phyloP scores from a whole-genome alignment of 2,113 vertebrate species.

The Eira barbara region DNA sequence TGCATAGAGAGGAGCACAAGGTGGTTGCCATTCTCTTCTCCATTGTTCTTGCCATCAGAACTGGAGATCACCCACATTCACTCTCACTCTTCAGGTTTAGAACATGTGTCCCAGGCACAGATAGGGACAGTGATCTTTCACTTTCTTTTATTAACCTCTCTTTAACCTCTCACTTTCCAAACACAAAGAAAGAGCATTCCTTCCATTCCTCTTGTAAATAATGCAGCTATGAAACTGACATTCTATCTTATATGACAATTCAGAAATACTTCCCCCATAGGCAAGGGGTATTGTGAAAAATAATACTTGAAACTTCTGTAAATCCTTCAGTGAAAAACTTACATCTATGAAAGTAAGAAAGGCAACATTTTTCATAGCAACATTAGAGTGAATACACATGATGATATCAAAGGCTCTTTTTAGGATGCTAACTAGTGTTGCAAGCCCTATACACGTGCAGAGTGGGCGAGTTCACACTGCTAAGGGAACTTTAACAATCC shows the following conservation, averaged over 20 bases:
- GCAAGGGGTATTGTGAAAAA: not conserved
- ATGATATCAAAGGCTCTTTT: slow-evolving; percentile 24
- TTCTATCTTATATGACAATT: not conserved
- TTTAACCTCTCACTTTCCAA: not conserved
- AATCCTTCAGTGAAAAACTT: not conserved
- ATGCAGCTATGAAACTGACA: not conserved
- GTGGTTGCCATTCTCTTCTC: not conserved
- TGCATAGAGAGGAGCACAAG: not conserved
- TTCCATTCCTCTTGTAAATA: not conserved
- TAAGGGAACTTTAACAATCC: slow-evolving; percentile 27
- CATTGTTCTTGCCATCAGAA: not conserved
- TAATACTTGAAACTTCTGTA: not conserved
- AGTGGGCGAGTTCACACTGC: not conserved
- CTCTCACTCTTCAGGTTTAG: not conserved
- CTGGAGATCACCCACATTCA: not conserved
- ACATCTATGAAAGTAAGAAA: slow-evolving; percentile 11
- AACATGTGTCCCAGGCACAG: not conserved
- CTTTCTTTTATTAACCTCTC: not conserved
- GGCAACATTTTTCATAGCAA: slow-evolving; percentile 5
- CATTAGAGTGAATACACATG: not conserved
- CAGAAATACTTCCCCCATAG: not conserved
- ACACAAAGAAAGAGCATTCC: not conserved
- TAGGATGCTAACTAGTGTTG: slow-evolving; percentile 5
- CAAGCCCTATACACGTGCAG: not conserved
- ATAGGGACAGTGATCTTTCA: not conserved